Base-by-base conservation (phyloP, 2,113 vertebrate species). In the Elephas maximus region DNA sequence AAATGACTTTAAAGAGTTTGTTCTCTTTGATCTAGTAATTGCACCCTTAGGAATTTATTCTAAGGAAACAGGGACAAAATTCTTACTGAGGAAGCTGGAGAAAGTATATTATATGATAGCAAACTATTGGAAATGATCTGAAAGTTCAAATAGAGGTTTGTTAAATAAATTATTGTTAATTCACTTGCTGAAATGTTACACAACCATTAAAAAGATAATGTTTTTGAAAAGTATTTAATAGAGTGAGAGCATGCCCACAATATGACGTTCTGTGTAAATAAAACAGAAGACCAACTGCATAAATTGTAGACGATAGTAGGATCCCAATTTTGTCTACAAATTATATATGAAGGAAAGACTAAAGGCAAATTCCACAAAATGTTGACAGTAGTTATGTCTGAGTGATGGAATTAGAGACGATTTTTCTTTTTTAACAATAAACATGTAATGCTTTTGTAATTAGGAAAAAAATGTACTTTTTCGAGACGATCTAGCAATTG, bases 341-440 rank as follows among this genome's bases (percentile, higher is more conserved):
- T 97, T 77, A 92, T 60, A 86, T 94, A 76, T 80, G 48, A n/a
- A 86, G 85, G 77, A 94, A 94, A 84, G 15, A 84, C 57, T 88
- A 83, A 93, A 96, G 95, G 37, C 57, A 71, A 91, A 94, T 89
- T 84, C 37, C 86, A 80, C 11, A 79, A 94, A 88, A 94, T 83
- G 67, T 86, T 84, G 79, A 53, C 24, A 76, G 48, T 62, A 65
- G n/a, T 86, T 90, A 82, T 57, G 71, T 80, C 71, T 95, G 73
- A 96, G 87, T 53, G 76, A 48, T 48, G 69, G 79, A 89, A 65
- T 80, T 91, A 95, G 7, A 90, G 60, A n/a, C 14, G 23, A 12
- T 90, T 97, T 77, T 79, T n/a, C 20, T 78, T 85, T 91, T 86
- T 92, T 41, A 41, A 37, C 12, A 93, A 86, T 76, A 83, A 83